phyloP scores from a whole-genome alignment of 2,797 vertebrate genomes.

The Cottoperca gobio region DNA sequence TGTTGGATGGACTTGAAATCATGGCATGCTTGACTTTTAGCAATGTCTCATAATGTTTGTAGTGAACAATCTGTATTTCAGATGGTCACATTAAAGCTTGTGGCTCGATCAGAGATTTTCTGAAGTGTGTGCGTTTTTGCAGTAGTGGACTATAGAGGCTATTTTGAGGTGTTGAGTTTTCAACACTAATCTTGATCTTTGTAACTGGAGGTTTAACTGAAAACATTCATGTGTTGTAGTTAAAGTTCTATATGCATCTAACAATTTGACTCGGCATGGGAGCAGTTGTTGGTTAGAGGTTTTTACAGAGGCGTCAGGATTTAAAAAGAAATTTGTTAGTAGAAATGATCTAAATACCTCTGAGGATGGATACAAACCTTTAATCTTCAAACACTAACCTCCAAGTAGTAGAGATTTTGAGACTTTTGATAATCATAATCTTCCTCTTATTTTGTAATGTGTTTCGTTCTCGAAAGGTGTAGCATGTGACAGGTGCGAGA shows the following conservation, averaged over 20 bases:
- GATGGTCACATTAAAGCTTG: conserved; percentile 1
- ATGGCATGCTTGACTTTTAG: conserved; percentile 29
- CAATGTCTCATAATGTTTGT: conserved; percentile 9
- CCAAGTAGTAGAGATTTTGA: not conserved
- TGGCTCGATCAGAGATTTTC: conserved; percentile 4
- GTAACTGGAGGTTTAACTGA: conserved; percentile 21
- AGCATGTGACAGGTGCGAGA: conserved; percentile 27
- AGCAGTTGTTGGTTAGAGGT: not conserved
- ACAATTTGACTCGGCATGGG: not conserved
- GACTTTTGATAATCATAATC: too few species aligned
- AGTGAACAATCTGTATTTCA: conserved; percentile 52
- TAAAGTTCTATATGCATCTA: conserved; percentile 14
- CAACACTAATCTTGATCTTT: not conserved
- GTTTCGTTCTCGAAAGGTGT: conserved; percentile 18
- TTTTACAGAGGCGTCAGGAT: conserved; percentile 15
- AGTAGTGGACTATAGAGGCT: conserved; percentile 38
- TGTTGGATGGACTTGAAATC: conserved; percentile 27
- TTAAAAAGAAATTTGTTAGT: conserved; percentile 6
- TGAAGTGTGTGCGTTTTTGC: conserved; percentile 7
- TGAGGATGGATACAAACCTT: not conserved
- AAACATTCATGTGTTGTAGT: conserved; percentile 23
- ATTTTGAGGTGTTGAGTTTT: conserved; percentile 46
- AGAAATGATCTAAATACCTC: not conserved
- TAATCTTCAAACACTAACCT: conserved; percentile 11
- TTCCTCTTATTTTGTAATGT: conserved; percentile 17